These are phyloP conservation scores for Cremastobaeus sp. DNA, from an alignment of 2,888 invertebrate genomes.

Conservation along the genomic window DNA sequence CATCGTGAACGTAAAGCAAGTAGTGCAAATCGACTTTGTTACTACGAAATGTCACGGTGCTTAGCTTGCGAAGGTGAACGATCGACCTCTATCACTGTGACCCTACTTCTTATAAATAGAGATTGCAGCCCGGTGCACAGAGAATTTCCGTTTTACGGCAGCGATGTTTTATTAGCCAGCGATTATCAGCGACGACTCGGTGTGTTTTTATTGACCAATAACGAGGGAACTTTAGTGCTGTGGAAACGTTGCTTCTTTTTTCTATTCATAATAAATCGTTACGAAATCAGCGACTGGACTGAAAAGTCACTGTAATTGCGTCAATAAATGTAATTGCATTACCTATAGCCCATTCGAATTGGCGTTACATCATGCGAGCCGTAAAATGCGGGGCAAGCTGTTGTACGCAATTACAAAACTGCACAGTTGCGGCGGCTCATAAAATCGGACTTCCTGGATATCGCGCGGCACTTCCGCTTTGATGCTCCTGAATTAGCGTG, in stretches of 20 bases:
- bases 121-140: constrained; percentile 3
- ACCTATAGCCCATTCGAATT: constrained; percentile 11
- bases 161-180: constrained; percentile 5
- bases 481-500: too few species aligned
- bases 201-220: constrained; percentile 6
- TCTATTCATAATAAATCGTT: too few species aligned
- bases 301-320: not conserved
- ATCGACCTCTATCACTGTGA: constrained; percentile 38
- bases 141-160: constrained; percentile 14
- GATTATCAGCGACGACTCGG: constrained; percentile 1
- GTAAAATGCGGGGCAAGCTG: too few species aligned
- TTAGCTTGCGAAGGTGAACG: constrained; percentile 31
- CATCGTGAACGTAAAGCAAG: constrained; percentile 30
- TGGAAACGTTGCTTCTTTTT: not conserved
- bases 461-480: too few species aligned
- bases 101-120: constrained; percentile 8
- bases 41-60: constrained; percentile 33
- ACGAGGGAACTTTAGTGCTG: not conserved
- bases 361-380: too few species aligned
- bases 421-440: too few species aligned
- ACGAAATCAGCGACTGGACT: not conserved
- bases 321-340: too few species aligned
- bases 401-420: too few species aligned
- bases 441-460: too few species aligned
- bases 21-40: constrained; percentile 42